Evolutionary conservation across 2,888 invertebrate genomes (phyloP).

Genomic region (Piscicola geometra): DNA sequence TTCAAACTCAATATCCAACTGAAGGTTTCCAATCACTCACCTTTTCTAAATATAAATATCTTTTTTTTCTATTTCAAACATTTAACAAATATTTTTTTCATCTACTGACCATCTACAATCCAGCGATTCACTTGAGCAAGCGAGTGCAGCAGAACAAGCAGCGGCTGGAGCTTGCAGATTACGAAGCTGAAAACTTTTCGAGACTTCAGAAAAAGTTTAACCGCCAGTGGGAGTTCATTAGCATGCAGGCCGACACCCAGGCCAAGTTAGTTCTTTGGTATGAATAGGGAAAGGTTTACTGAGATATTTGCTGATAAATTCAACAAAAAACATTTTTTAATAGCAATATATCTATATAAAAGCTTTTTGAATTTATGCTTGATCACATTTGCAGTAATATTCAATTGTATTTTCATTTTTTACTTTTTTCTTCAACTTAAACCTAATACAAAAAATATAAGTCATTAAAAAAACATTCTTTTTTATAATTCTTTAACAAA

Average conservation of each 20-base stretch:
- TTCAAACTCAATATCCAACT: neutral
- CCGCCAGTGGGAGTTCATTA: conserved; percentile 98
- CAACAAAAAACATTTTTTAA: no score
- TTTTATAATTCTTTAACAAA: neutral
- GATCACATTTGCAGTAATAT: no score
- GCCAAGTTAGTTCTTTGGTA: conserved; percentile 65
- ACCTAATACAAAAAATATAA: no score
- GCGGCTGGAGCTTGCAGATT: conserved; percentile 90
- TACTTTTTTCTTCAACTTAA: no score
- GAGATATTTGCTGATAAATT: no score
- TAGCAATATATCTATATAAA: no score
- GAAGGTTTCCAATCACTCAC: no score
- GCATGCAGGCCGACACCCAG: conserved; percentile 94
- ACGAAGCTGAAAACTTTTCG: conserved; percentile 95
- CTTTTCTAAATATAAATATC: neutral
- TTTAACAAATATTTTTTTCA: neutral
- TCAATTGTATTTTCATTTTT: no score
- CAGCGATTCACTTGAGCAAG: conserved; percentile 97
- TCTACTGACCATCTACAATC: neutral
- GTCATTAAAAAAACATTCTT: no score
- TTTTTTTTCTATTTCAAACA: neutral
- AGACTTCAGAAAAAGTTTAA: conserved; percentile 97
- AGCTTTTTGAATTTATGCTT: no score
- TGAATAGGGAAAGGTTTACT: neutral
- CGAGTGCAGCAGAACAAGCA: conserved; percentile 99